These are phyloP conservation scores for Gnathonemus longibarbis DNA, from an alignment of 2,113 vertebrate species.

Conservation along the genomic window DNA sequence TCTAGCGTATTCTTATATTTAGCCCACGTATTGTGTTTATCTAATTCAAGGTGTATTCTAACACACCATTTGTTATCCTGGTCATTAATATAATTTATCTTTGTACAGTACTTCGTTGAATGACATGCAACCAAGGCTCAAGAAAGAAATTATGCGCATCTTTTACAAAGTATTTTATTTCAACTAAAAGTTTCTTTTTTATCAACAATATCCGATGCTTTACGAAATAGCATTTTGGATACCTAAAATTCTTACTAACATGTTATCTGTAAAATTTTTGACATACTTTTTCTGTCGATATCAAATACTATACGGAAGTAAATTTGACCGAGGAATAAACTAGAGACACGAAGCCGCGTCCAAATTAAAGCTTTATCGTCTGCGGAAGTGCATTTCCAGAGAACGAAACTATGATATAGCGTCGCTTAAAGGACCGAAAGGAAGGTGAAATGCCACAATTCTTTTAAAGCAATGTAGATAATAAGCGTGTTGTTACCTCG, in stretches of 20 bases:
- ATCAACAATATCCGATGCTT: slow-evolving; percentile 24
- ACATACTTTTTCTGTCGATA: background rate
- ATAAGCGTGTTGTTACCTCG: background rate
- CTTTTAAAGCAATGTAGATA: background rate
- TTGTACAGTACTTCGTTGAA: background rate
- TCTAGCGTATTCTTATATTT: background rate
- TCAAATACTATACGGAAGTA: background rate
- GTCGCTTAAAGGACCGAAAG: background rate
- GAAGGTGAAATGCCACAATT: background rate
- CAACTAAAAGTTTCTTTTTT: slow-evolving; percentile 27
- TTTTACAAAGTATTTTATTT: background rate
- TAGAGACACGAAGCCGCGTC: background rate
- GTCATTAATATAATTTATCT: background rate
- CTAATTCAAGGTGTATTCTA: background rate
- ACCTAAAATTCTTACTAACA: background rate
- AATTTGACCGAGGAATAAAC: no score
- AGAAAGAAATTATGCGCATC: background rate
- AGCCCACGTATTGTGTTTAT: background rate
- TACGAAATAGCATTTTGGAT: background rate
- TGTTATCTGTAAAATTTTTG: background rate
- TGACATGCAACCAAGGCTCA: background rate
- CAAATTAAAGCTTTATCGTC: background rate
- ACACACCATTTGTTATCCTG: background rate
- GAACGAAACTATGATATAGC: background rate
- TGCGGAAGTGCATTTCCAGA: slow-evolving; percentile 32